Base-by-base conservation (phyloP, 2,113 vertebrate species). In the Lutjanus erythropterus region DNA sequence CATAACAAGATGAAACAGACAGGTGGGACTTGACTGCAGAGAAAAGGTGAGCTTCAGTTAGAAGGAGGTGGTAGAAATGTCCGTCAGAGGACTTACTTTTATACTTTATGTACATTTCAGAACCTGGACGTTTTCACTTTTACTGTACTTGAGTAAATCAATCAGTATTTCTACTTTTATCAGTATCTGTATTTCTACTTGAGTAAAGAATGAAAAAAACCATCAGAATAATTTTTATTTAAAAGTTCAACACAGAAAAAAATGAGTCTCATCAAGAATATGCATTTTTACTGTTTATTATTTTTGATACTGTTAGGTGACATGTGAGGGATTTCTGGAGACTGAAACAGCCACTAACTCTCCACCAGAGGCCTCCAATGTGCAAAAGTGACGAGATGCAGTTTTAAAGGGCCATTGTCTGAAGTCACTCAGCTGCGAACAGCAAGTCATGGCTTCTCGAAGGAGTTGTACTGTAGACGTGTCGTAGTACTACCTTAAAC, bases 321-420 rank as follows among this genome's bases (percentile, higher is more conserved):
- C 81, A 83, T 7, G 67, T 81, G 71, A 81, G 50, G 52, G 75
- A 65, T 82, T 88, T 78, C 70, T 77, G 74, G 82, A 84, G 80
- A 86, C 78, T 87, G 42, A 76, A 74, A 72, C n/a, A 74, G 44
- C 21, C n/a, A 78, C 75, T 42, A 59, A 47, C 65, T 70, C 77
- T 81, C 83, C 82, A 74, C 52, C 71, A 87, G 82, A 89, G 76
- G 82, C 64, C 78, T 90, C 83, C 72, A 49, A 58, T 89, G 92
- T 92, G 92, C 90, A 93, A 92, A 92, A 90, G 77, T 89, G 85
- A 89, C 79, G 58, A 86, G 67, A 88, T 75, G 81, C 88, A 84
- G 83, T 88, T 90, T 93, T 89, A 93, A 93, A 90, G 92, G 92
- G 86, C 81, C 76, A 19, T 84, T 74, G 85, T 88, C 50, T 79